Percentiles rank a stretch among this genome's conserved stretches.
Conservation (phyloP, 92 coral and sea anemone species). For the Palythoa caribaeorum region DNA sequence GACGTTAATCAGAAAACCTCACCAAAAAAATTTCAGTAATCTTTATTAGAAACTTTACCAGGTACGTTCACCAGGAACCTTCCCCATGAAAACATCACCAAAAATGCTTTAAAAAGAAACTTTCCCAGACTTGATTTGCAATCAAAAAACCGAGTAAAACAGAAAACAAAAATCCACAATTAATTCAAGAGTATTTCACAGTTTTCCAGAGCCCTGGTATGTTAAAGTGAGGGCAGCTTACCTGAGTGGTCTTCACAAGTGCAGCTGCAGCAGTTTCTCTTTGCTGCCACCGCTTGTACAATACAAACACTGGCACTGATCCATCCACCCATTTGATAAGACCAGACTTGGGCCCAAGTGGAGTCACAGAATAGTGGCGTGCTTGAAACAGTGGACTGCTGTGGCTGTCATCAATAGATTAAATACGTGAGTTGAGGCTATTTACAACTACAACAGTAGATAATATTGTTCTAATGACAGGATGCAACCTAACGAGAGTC, state of each 20-base stretch:
- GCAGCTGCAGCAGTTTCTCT: constrained; percentile 86
- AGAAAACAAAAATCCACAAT: too few relatives aligned
- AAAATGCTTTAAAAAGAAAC: too few relatives aligned
- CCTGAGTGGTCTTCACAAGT: constrained; percentile 85
- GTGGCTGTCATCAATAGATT: constrained; percentile 57
- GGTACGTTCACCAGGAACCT: too few relatives aligned
- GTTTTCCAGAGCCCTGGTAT: not conserved
- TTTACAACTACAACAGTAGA: not conserved
- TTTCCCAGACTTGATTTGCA: too few relatives aligned
- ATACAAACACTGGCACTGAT: constrained; percentile 94
- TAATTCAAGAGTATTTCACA: too few relatives aligned
- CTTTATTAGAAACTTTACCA: too few relatives aligned
- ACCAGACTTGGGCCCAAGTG: constrained; percentile 99
- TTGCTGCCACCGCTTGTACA: constrained; percentile 99
- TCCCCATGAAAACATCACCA: too few relatives aligned
- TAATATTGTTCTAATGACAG: not conserved
- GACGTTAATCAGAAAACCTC: too few relatives aligned
- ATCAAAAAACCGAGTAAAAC: too few relatives aligned
- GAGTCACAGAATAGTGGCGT: constrained; percentile 98
- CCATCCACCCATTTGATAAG: constrained; percentile 99
- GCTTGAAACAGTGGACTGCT: constrained; percentile 92
- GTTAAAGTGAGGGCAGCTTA: not conserved
- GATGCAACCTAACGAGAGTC: not conserved
- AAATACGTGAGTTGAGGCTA: not conserved
- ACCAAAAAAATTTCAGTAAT: too few relatives aligned